Evolutionary conservation across 2,888 invertebrate genomes (phyloP), one percentile per base, ranked within the genome.

Genomic region (Caenorhabditis sp.): DNA sequence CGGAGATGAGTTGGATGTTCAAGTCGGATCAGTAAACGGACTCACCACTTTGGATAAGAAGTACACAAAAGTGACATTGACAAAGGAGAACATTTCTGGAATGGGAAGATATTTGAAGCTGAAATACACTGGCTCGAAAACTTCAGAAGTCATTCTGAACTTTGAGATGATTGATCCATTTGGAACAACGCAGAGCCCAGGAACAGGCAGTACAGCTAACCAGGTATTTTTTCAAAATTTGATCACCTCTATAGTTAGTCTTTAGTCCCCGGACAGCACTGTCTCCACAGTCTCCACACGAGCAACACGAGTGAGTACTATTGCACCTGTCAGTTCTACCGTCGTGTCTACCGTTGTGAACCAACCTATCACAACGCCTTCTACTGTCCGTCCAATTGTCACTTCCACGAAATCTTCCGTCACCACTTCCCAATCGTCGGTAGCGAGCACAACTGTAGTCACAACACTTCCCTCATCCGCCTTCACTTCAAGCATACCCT

Each of bases 1-100:
- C n/a, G 77, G 69, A 31, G 79, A 79, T 49, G 70, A 79, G 58
- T 28, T 79, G 64, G 58, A 64, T 72, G 79, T 79, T 63, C 44
- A 70, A 70, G 79, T 79, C 22, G 70, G 70, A 64, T 63, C 70
- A 14, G 70, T 54, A 2, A 41, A 70, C 26, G 77, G 77, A 41
- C 28, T 77, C 14, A 70, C 63, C 2, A 77, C 77, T 54, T 51
- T 77, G 54, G 63, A 77, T 24, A 70, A 77, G 26, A 77, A 69
- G 69, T 76, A 70, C 63, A 70, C 63, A 6, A 79, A 79, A 22
- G 64, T 56, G 2, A 54, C 54, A 31, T 6, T 70, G 19, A 31
- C 24, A 10, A 47, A 56, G 10, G 44, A 31, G 2, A 31, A 22
- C 7, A 31, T 79, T 35, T 70, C 70, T 10, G 79, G 79, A 47